These are phyloP conservation scores for Salvelinus fontinalis DNA, from an alignment of 2,113 vertebrate species.

Conservation along the genomic window DNA sequence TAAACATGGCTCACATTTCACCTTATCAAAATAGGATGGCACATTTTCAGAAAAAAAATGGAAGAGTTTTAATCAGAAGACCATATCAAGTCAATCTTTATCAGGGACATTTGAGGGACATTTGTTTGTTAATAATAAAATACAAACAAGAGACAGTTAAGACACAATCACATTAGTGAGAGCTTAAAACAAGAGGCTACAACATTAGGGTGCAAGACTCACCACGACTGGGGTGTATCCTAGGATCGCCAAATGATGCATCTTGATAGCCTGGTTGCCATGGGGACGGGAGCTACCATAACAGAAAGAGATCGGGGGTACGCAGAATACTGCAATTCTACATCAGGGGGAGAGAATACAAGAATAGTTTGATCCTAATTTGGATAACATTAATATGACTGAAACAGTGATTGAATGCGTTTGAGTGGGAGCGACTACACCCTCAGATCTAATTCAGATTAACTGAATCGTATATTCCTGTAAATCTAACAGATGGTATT, in stretches of 20 bases:
- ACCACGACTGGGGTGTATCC: conserved; percentile 86
- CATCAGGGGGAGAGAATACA: neutral
- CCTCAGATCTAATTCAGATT: too few species aligned
- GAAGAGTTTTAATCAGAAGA: too few species aligned
- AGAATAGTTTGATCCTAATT: neutral
- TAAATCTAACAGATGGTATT: too few species aligned
- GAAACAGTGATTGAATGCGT: too few species aligned
- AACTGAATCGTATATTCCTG: too few species aligned
- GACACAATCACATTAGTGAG: neutral
- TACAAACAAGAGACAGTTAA: neutral
- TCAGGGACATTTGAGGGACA: too few species aligned
- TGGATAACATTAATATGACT: conserved; percentile 7
- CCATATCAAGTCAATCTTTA: too few species aligned
- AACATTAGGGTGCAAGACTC: conserved; percentile 50
- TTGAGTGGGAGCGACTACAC: too few species aligned
- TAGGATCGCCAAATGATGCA: conserved; percentile 81
- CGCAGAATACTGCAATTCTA: conserved; percentile 83
- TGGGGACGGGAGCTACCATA: conserved; percentile 72
- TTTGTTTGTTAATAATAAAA: too few species aligned
- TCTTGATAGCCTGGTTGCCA: conserved; percentile 80
- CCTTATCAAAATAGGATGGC: too few species aligned
- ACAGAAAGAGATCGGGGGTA: conserved; percentile 72
- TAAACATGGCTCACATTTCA: too few species aligned
- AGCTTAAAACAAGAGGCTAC: neutral
- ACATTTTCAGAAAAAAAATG: too few species aligned